phyloP scores from a whole-genome alignment of 1,140 invertebrate genomes.

The Drosophila repleta region DNA sequence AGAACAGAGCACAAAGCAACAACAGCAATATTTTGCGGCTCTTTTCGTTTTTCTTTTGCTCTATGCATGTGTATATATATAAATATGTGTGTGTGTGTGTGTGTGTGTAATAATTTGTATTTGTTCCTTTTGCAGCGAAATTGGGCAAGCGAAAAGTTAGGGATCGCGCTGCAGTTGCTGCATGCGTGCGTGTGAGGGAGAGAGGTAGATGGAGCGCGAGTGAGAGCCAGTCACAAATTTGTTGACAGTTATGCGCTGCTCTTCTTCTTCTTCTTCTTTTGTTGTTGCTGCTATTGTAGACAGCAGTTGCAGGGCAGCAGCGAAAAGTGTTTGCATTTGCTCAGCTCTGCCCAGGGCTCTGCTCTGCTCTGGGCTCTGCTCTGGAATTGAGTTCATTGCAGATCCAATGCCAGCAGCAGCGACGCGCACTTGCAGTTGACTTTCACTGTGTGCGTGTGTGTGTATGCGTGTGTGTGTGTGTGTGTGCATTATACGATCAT shows the following conservation, averaged over 20 bases:
- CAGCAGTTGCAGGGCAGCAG: conserved; percentile 7
- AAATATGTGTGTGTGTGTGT: background rate
- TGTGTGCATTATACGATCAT: conserved; percentile 30
- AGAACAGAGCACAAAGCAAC: background rate
- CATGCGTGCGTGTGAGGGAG: too few species aligned
- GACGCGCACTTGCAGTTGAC: conserved; percentile 36
- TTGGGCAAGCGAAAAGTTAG: background rate
- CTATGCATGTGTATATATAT: background rate
- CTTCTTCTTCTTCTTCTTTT: background rate
- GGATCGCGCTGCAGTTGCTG: background rate
- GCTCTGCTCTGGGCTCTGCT: conserved; percentile 6
- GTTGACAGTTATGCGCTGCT: conserved; percentile 38
- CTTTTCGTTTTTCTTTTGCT: conserved; percentile 13
- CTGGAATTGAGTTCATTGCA: conserved; percentile 47
- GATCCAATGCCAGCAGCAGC: conserved; percentile 9
- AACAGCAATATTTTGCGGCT: background rate
- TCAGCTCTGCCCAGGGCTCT: background rate
- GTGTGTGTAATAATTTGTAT: background rate
- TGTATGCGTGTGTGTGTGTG: background rate
- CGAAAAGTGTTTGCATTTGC: conserved; percentile 40
- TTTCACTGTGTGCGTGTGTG: conserved; percentile 38
- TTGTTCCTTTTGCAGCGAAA: background rate
- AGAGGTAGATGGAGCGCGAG: too few species aligned
- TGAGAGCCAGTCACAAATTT: conserved; percentile 15
- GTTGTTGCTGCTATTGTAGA: conserved; percentile 6